Evolutionary conservation across 92 coral and sea anemone species (phyloP), one percentile per base, ranked within the genome.

Genomic region (Epizoanthus illoricatus): DNA sequence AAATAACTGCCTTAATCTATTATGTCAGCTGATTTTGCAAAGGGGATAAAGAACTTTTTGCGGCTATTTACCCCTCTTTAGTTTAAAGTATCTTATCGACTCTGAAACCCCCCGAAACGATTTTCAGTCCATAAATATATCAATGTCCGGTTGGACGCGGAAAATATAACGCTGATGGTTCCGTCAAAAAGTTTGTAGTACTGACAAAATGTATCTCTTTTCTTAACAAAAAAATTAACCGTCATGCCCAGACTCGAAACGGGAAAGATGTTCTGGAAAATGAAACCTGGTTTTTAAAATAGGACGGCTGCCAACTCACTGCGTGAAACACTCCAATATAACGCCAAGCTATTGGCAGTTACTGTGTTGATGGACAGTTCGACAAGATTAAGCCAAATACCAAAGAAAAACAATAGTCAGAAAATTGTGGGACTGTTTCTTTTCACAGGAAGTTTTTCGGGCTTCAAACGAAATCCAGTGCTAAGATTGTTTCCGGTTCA

Each of bases 241-340:
- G 56, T 78, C 56, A 52, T 52, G 15, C 12, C 16, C 56, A 52
- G 42, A 42, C 82, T 70, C 64, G 82, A 78, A 69, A 70, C 20
- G 18, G 71, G 6, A 69, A 78, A 78, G 72, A 78, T 78, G 82
- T 78, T 78, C 71, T 78, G 60, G 82, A 64, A 17, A 73, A 23
- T 73, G 28, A 49, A 58, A 58, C 5, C 43, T 75, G 81, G 9
- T 41, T 52, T 52, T 52, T 11, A 9, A 52, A 52, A 9, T 52
- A 52, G 71, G 82, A 63, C 58, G 57, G 16, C 71, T 64, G 71
- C 58, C 71, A 47, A 62, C 16, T 63, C 71, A 78, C 82, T 62
- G 82, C 71, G 7, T 57, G 33, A 21, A 1, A 43, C 42, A 45
- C 33, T 52, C 21, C 13, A 1, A 20, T 39, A 42, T 28, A 68